A percentile compares a stretch with the other conserved stretches of the same genome.
These are phyloP conservation scores for Aradus depressus DNA, from an alignment of 2,888 invertebrate genomes.

Conservation along the genomic window DNA sequence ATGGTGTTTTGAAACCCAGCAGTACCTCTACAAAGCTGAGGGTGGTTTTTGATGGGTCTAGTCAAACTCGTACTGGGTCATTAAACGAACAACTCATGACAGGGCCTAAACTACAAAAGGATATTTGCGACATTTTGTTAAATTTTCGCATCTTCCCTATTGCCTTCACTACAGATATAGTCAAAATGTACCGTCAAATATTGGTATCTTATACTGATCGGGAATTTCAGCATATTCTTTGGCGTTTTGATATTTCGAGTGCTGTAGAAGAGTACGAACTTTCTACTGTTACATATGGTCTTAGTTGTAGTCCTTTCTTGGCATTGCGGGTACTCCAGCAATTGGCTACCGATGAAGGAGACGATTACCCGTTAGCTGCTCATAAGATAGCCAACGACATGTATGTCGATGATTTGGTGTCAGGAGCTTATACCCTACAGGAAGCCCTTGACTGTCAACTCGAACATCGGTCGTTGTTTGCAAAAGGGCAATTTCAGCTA, in stretches of 20 bases:
- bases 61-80: too few species aligned
- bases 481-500: constrained; percentile 25
- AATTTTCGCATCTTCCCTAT: too few species aligned
- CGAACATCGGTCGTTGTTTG: constrained; percentile 24
- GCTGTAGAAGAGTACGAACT: constrained; percentile 26
- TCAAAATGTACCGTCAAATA: constrained; percentile 24
- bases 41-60: too few species aligned
- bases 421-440: constrained; percentile 24
- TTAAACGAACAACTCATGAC: too few species aligned
- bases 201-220: constrained; percentile 19
- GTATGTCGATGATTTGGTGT: constrained; percentile 31
- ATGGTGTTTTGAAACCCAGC: too few species aligned
- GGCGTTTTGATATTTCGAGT: constrained; percentile 24
- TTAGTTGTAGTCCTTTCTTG: constrained; percentile 28
- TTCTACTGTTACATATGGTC: constrained; percentile 30
- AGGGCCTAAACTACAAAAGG: too few species aligned
- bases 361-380: constrained; percentile 24
- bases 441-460: constrained; percentile 24
- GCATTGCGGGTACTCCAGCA: constrained; percentile 28
- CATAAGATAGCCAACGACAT: constrained; percentile 23
- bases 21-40: too few species aligned
- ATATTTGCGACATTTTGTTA: too few species aligned
- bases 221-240: constrained; percentile 30
- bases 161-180: too few species aligned
- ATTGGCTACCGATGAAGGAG: constrained; percentile 25